These are phyloP conservation scores for Pristionchus exspectatus DNA, from an alignment of 2,888 invertebrate species.

Conservation along the genomic window DNA sequence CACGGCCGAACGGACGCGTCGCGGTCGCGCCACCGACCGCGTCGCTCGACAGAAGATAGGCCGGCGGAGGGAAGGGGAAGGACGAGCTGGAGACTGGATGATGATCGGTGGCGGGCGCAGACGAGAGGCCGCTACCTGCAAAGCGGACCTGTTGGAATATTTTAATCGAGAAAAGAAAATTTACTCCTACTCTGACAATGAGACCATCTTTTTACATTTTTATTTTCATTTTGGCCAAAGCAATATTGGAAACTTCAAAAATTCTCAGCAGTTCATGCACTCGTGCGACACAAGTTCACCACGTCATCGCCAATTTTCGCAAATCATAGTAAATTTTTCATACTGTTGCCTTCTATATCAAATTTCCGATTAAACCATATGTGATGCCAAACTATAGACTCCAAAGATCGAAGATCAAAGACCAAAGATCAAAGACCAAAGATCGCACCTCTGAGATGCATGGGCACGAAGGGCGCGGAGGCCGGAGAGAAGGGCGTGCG, in stretches of 20 bases:
- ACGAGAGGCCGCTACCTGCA: neutral
- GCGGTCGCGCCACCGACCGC: neutral
- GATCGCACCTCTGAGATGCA: neutral
- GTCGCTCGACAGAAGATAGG: neutral
- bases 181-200: neutral
- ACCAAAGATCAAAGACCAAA: neutral
- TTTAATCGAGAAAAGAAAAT: neutral
- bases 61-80: constrained; percentile 28
- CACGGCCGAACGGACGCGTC: neutral
- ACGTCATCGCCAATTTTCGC: neutral
- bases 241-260: neutral
- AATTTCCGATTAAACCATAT: neutral
- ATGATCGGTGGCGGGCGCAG: neutral
- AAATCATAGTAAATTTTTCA: neutral
- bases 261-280: neutral
- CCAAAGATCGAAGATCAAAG: neutral
- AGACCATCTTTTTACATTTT: neutral
- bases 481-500: neutral
- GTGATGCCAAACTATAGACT: neutral
- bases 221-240: neutral
- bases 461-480: constrained; percentile 12
- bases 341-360: neutral
- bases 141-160: neutral
- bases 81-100: neutral
- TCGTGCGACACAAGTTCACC: neutral